These are phyloP conservation scores for Corythornis madagascariensis DNA, from an alignment of 2,113 vertebrate species.

Conservation along the genomic window DNA sequence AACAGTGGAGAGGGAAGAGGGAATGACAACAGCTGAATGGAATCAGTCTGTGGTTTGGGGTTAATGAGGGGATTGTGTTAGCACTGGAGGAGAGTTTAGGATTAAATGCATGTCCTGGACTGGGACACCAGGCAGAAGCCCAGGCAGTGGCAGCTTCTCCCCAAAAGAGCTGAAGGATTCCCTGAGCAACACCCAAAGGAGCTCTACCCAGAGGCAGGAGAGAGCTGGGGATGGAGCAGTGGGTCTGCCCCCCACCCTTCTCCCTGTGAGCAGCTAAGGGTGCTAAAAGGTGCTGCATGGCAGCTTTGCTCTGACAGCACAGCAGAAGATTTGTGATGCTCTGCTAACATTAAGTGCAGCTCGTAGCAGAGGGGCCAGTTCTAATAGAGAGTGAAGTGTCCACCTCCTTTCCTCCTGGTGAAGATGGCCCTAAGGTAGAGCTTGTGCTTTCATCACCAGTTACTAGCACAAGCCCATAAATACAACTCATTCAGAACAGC, in stretches of 20 bases:
- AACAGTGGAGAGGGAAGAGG: background rate
- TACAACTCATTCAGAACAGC: constrained; percentile 25
- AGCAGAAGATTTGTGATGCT: background rate
- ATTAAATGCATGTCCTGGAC: background rate
- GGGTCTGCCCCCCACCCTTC: background rate
- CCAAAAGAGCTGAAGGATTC: background rate
- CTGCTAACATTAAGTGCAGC: background rate
- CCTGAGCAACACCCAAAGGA: background rate
- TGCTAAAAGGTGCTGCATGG: background rate
- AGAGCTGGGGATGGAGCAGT: background rate
- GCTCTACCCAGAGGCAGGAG: background rate
- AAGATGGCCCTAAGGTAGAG: background rate
- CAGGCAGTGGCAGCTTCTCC: background rate
- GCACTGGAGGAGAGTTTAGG: background rate
- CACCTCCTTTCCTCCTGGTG: background rate
- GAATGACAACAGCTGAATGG: background rate
- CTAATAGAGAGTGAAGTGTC: background rate
- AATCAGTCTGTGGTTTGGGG: background rate
- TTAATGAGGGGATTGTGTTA: background rate
- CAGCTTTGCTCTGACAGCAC: background rate
- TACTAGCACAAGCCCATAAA: background rate
- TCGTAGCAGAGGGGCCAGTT: background rate
- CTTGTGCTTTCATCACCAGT: background rate
- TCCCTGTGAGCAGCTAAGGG: background rate
- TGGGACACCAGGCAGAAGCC: background rate